These are phyloP conservation scores for Champsocephalus gunnari DNA, from an alignment of 2,797 vertebrate species.

Conservation along the genomic window DNA sequence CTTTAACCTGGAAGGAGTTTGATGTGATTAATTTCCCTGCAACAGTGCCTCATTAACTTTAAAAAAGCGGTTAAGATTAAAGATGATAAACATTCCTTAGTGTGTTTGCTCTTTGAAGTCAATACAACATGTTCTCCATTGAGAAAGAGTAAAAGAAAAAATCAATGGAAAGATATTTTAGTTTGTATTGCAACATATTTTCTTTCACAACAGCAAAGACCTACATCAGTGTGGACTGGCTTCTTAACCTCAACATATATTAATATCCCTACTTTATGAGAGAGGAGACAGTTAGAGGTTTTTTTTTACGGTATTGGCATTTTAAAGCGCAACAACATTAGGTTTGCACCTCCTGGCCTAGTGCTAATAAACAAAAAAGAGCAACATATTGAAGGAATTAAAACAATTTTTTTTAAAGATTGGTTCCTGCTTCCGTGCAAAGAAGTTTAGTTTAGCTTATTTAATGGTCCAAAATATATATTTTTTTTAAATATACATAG, in stretches of 20 bases:
- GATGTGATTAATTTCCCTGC: constrained; percentile 10
- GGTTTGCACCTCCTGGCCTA: not conserved
- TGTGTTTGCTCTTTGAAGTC: constrained; percentile 7
- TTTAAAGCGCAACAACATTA: not conserved
- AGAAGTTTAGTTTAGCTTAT: too few species aligned
- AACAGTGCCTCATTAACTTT: constrained; percentile 23
- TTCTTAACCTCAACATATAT: not conserved
- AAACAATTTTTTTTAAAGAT: too few species aligned
- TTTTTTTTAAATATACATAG: too few species aligned
- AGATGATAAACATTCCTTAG: not conserved
- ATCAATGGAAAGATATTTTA: not conserved
- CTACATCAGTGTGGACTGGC: not conserved
- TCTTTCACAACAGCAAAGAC: not conserved
- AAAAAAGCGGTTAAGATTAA: constrained; percentile 40
- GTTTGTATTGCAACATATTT: not conserved
- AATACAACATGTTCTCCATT: not conserved
- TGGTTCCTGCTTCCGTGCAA: not conserved
- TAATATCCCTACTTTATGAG: not conserved
- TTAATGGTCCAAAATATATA: too few species aligned
- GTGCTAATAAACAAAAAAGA: not conserved
- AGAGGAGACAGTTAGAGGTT: not conserved
- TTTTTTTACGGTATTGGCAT: not conserved
- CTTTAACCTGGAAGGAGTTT: constrained; percentile 18
- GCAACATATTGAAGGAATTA: not conserved
- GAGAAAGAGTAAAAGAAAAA: not conserved